These are phyloP conservation scores for Gopherus flavomarginatus DNA, from an alignment of 2,113 vertebrate genomes.

Conservation along the genomic window DNA sequence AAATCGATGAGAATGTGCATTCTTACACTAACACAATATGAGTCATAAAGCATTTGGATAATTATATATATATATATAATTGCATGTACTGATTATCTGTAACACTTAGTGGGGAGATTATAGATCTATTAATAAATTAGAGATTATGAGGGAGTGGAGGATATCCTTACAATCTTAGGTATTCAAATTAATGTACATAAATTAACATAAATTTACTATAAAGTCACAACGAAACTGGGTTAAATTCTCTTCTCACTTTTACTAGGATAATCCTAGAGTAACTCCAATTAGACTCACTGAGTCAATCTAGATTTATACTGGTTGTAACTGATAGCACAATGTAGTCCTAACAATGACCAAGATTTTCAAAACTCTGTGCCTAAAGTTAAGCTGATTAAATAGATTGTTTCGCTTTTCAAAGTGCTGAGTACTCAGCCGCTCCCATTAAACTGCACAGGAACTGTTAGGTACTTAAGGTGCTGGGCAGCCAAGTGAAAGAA, in stretches of 20 bases:
- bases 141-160: not conserved
- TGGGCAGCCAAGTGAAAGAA: not conserved
- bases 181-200: not conserved
- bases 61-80: not conserved
- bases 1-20: not conserved
- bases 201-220: no score
- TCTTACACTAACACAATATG: not conserved
- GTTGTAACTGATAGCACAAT: not conserved
- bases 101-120: not conserved
- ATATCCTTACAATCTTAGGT: not conserved
- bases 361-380: not conserved
- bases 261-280: not conserved
- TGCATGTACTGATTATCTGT: not conserved
- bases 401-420: not conserved
- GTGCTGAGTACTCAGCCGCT: not conserved
- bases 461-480: not conserved
- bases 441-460: not conserved
- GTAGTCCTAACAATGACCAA: not conserved
- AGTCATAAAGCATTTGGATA: not conserved
- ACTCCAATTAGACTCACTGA: not conserved
- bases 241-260: not conserved
- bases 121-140: not conserved
- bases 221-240: not conserved
- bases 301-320: not conserved
- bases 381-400: not conserved